Percentiles rank a stretch among this genome's conserved stretches.
Evolutionary conservation across 1,140 invertebrate genomes (phyloP).

Genomic region (Sipha flava): DNA sequence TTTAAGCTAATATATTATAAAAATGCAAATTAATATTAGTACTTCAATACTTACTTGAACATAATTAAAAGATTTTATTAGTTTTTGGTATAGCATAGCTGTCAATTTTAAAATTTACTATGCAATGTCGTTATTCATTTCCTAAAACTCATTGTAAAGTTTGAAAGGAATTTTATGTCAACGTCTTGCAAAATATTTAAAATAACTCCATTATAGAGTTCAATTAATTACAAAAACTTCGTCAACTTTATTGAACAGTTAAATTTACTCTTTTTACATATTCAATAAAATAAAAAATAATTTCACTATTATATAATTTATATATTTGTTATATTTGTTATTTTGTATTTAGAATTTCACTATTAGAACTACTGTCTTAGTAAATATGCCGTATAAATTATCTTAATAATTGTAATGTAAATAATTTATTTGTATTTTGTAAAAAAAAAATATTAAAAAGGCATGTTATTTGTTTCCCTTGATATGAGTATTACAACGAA

Average conservation of each 20-base stretch:
- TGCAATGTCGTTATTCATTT: background rate
- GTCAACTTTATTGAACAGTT: background rate
- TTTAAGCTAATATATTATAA: background rate
- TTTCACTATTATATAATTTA: too few species aligned
- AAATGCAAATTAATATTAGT: background rate
- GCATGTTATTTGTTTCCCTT: too few species aligned
- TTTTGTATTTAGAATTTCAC: too few species aligned
- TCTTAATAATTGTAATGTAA: too few species aligned
- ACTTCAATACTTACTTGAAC: background rate
- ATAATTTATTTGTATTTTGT: too few species aligned
- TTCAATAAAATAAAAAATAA: too few species aligned
- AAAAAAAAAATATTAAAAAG: too few species aligned
- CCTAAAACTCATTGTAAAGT: background rate
- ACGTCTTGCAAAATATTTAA: background rate
- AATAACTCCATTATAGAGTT: constrained; percentile 4
- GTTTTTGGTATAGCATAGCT: background rate
- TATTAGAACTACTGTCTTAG: too few species aligned
- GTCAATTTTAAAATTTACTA: background rate
- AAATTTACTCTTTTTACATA: background rate
- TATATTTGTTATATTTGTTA: too few species aligned
- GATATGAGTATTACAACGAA: too few species aligned
- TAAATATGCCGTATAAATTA: too few species aligned
- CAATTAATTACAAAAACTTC: background rate
- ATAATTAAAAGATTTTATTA: background rate
- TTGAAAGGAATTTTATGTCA: background rate